Percentiles rank a stretch among this genome's conserved stretches.
These are phyloP conservation scores for Rachycentron canadum DNA, from an alignment of 2,797 vertebrate genomes.

Conservation along the genomic window DNA sequence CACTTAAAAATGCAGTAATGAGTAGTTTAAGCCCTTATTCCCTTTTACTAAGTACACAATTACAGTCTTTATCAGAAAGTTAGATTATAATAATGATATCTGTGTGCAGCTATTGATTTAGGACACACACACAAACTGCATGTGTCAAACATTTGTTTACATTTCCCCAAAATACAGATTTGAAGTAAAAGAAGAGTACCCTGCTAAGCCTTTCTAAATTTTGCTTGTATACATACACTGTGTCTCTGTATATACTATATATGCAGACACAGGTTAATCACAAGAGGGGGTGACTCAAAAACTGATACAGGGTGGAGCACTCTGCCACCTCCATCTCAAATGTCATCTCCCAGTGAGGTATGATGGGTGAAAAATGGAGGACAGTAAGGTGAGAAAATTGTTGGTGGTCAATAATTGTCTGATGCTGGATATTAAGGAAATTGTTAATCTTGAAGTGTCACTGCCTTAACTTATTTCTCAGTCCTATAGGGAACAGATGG, in stretches of 20 bases:
- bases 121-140: background rate
- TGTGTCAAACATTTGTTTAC: background rate
- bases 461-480: conserved; percentile 7
- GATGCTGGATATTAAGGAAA: conserved; percentile 3
- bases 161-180: background rate
- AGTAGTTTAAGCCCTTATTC: background rate
- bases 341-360: conserved; percentile 67
- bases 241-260: background rate
- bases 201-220: background rate
- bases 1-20: background rate
- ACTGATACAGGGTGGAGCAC: conserved; percentile 48
- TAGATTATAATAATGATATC: background rate
- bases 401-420: conserved; percentile 2
- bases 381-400: conserved; percentile 16
- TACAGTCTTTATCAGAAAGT: background rate
- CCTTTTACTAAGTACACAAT: background rate
- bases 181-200: background rate
- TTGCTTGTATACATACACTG: background rate
- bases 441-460: background rate
- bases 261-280: conserved; percentile 28
- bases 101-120: conserved; percentile 4
- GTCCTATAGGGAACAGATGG: conserved; percentile 26
- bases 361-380: conserved; percentile 38
- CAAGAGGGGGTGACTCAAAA: conserved; percentile 45
- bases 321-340: conserved; percentile 61